phyloP scores from a whole-genome alignment of 2,888 invertebrate species.

The Omphaloscelis lunosa region DNA sequence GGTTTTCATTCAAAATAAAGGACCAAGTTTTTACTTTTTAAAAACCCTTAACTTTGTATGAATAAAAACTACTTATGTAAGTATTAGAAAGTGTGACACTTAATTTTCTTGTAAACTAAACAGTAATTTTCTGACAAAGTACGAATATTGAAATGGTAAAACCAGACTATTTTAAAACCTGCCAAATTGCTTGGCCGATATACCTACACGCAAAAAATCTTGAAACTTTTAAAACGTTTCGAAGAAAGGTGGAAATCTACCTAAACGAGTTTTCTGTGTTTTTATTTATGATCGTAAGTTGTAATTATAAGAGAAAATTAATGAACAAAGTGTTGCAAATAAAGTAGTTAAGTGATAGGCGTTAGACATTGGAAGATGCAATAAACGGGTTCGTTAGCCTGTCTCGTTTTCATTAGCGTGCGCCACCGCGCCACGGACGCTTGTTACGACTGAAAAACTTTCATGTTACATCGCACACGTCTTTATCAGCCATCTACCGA shows the following conservation, averaged over 20 bases:
- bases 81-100: constrained; percentile 21
- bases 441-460: constrained; percentile 83
- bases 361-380: constrained; percentile 68
- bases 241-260: constrained; percentile 30
- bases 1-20: constrained; percentile 1
- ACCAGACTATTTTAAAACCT: not conserved
- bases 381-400: constrained; percentile 83
- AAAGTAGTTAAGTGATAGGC: constrained; percentile 48
- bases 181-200: not conserved
- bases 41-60: not conserved
- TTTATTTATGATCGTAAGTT: constrained; percentile 13
- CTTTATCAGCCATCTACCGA: constrained; percentile 60
- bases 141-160: not conserved
- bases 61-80: constrained; percentile 4
- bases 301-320: constrained; percentile 23
- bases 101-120: constrained; percentile 16
- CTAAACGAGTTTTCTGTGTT: constrained; percentile 34
- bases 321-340: constrained; percentile 24
- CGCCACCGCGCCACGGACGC: constrained; percentile 70
- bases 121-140: constrained; percentile 2
- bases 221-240: constrained; percentile 18
- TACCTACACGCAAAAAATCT: not conserved
- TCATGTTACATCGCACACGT: constrained; percentile 72
- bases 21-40: not conserved
- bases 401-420: constrained; percentile 87